Base-by-base conservation (phyloP, 2,888 invertebrate genomes). In the Drosophila neotestacea region DNA sequence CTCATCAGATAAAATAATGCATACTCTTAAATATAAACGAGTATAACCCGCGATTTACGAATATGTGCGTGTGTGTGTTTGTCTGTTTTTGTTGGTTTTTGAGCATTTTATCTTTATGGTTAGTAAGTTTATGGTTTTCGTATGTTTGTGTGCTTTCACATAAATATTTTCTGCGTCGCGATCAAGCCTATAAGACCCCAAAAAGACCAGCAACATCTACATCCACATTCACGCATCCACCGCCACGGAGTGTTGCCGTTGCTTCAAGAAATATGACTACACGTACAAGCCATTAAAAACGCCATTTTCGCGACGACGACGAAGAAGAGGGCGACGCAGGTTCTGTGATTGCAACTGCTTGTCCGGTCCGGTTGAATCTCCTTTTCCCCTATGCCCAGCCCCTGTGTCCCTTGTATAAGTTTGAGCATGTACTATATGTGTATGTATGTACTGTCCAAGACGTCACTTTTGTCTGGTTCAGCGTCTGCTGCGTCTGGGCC, bases 231-330 rank as follows among this genome's bases (percentile, higher is more conserved):
- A 56, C 51, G 32, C 55, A 68, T 61, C 60, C 60, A 54, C 62
- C 59, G 64, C 69, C 64, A 52, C 66, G 67, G 65, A 75, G 67
- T 76, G 60, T 72, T 80, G 67, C 70, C 66, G 22, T 22, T 22
- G 22, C 22, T 22, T 22, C 62, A 82, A 85, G 83, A 85, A 85
- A 85, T 88, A 85, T 85, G 88, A 83, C 86, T 85, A 88, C 88
- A 85, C 86, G 85, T 85, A 85, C 81, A 81, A 78, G 76, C 84
- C 86, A 85, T 85, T 85, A 85, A 85, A 88, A 88, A 80, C 85
- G 81, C 87, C 80, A 86, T 84, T 83, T 84, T 75, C 59, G 65
- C 74, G 62, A 68, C 59, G 56, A 38, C 46, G 60, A 55, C 30
- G 67, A 51, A 51, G 59, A 41, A 42, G 65, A 44, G 58, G 51